Evolutionary conservation across 2,797 vertebrate genomes (phyloP).

Genomic region (Smutsia temminckii): DNA sequence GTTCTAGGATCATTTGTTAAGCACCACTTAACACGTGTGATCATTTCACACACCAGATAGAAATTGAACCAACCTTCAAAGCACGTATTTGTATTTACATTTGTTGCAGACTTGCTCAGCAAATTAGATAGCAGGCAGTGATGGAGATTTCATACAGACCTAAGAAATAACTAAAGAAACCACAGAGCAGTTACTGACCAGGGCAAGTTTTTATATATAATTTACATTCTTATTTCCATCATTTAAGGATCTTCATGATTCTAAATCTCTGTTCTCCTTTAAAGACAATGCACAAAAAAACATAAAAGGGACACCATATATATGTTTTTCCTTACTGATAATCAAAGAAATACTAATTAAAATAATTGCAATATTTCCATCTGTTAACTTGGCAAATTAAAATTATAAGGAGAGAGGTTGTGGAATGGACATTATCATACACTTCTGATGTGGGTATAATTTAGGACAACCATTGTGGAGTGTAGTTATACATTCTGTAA

Average conservation of each 20-base stretch:
- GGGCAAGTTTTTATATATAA: neutral
- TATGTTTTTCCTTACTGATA: neutral
- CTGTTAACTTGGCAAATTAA: neutral
- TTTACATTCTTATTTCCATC: neutral
- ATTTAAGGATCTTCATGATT: neutral
- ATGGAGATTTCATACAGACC: neutral
- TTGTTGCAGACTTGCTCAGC: neutral
- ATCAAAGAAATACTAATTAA: neutral
- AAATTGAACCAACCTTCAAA: neutral
- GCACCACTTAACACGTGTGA: neutral
- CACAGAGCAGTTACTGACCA: neutral
- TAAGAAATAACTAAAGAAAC: neutral
- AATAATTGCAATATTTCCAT: neutral
- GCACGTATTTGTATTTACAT: neutral
- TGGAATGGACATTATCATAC: neutral
- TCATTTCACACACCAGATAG: neutral
- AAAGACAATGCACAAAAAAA: neutral
- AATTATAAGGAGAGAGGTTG: neutral
- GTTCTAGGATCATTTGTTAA: neutral
- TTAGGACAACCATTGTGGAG: neutral
- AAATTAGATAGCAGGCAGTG: neutral
- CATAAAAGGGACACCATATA: neutral
- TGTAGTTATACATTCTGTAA: neutral
- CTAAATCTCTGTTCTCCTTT: neutral
- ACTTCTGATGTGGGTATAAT: neutral